Evolutionary conservation across 1,140 invertebrate species (phyloP).

Genomic region (Neodiprion virginianus): DNA sequence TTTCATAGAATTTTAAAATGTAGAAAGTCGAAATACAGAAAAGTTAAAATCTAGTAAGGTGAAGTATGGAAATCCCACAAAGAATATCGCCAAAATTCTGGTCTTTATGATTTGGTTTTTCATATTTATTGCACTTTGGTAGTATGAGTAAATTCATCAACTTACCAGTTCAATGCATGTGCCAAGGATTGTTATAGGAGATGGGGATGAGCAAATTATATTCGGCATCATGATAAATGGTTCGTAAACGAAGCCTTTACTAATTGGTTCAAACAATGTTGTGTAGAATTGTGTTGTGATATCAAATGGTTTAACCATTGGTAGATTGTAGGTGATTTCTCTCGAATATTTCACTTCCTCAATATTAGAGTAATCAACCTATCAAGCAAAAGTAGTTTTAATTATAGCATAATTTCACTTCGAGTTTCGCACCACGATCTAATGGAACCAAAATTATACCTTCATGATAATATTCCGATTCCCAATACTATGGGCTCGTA

Average conservation of each 20-base stretch:
- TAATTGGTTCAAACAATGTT: conserved; percentile 69
- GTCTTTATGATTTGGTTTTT: too few species aligned
- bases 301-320: conserved; percentile 75
- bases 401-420: conserved; percentile 47
- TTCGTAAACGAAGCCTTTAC: conserved; percentile 72
- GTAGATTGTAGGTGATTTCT: conserved; percentile 67
- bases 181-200: conserved; percentile 71
- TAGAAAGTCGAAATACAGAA: too few species aligned
- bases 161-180: conserved; percentile 70
- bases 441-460: conserved; percentile 43
- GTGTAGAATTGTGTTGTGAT: conserved; percentile 72
- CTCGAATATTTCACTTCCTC: conserved; percentile 59
- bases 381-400: conserved; percentile 40
- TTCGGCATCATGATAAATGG: conserved; percentile 74
- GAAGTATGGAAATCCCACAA: conserved; percentile 49
- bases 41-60: conserved; percentile 37
- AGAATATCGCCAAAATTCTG: too few species aligned
- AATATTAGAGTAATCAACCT: conserved; percentile 54
- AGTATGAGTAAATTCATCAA: conserved; percentile 52
- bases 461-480: conserved; percentile 65
- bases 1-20: background rate
- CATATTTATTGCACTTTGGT: conserved; percentile 22
- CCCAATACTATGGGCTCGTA: conserved; percentile 69
- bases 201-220: conserved; percentile 72
- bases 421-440: conserved; percentile 53